Evolutionary conservation across 2,113 vertebrate genomes (phyloP), one percentile per base, ranked within the genome.

Genomic region (Phalacrocorax pelagicus): DNA sequence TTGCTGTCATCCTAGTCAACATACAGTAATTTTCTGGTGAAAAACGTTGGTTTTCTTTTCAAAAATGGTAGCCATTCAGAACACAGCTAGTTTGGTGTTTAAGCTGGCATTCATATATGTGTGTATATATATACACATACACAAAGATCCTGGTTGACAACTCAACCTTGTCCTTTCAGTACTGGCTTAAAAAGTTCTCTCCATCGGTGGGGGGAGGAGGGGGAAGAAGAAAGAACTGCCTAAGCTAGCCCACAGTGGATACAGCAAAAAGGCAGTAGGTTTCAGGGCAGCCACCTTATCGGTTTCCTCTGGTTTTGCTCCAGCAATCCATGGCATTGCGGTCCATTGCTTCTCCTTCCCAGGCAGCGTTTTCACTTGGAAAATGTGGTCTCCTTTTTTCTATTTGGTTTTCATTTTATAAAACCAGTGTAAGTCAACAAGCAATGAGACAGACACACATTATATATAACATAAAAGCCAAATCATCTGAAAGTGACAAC

Each of bases 261-360:
- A 58, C 29, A 91, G 90, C 23, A 1, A 88, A 91, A 91, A 91
- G 61, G 75, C 92, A 94, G 95, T 79, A 98, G 94, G 94, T 96
- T 93, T 97, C 95, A 93, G 96, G 96, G 97, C 97, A 97, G 96
- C 97, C 97, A 98, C 98, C 98, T 98, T 97, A 96, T 98, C 15
- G 0, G 79, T 91, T 83, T 98, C 96, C 91, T 96, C 96, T 86
- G 96, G 74, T 95, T 97, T 97, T 93, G 94, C 91, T 98, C 95
- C 98, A 90, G 87, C 62, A 94, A 94, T 97, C 97, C 71, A 19
- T 29, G 97, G 18, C 82, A 96, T 73, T 54, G 63, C 27, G 92
- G 84, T 94, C 97, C 92, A 97, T 69, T 93, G 93, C 77, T 96
- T 97, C 97, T 98, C 97, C 94, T 97, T 98, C 96, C 65, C 32